These are phyloP conservation scores for Cochlearius cochlearius DNA, from an alignment of 2,113 vertebrate genomes.

Conservation along the genomic window DNA sequence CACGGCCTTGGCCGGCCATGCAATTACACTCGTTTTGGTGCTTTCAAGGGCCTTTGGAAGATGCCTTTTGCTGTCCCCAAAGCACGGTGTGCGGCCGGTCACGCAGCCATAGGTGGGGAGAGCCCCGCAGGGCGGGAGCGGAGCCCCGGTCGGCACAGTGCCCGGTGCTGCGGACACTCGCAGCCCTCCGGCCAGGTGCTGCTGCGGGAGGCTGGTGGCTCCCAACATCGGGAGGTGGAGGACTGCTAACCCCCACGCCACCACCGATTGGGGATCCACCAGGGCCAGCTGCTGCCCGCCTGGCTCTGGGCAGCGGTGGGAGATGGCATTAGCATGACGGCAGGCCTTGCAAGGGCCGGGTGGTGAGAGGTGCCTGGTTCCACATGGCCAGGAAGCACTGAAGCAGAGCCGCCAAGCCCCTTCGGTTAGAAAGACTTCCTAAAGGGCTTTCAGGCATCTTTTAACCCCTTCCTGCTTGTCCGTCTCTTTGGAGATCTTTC, in stretches of 20 bases:
- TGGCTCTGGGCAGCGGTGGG: not conserved
- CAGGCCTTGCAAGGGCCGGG: not conserved
- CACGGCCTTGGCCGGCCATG: rapidly evolving
- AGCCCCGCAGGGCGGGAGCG: rapidly evolving
- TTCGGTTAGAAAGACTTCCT: constrained; percentile 49
- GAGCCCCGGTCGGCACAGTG: not conserved
- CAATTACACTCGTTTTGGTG: not conserved
- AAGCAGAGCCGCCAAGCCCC: constrained; percentile 36
- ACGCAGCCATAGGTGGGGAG: rapidly evolving
- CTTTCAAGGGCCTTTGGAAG: not conserved
- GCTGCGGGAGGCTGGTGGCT: not conserved
- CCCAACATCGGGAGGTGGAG: not conserved
- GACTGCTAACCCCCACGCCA: not conserved
- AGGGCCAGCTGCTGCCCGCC: not conserved
- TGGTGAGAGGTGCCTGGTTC: constrained; percentile 8
- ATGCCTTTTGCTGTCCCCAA: not conserved
- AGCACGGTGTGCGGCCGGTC: not conserved
- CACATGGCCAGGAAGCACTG: constrained; percentile 8
- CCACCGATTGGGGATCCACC: not conserved
- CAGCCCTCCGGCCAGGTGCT: not conserved
- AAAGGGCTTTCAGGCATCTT: constrained; percentile 1
- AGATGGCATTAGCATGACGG: not conserved
- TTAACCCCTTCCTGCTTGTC: constrained; percentile 38
- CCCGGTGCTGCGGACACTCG: not conserved
- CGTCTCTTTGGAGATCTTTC: not conserved